Base-by-base conservation (phyloP, 2,888 invertebrate species). In the Drosophila aldrichi region DNA sequence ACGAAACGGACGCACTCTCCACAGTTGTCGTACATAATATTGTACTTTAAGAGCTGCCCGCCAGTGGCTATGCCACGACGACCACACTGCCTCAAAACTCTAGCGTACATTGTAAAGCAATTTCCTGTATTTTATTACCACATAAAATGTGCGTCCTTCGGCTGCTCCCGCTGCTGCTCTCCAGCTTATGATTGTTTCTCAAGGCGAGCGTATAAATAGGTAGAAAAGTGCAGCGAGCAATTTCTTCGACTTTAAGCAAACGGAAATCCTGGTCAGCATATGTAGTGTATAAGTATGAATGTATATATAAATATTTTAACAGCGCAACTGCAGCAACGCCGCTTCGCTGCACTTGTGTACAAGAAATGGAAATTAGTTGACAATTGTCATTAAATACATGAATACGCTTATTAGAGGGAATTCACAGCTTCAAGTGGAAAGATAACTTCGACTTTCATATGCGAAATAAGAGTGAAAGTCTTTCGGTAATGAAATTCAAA, bases 121-220 rank as follows among this genome's bases (percentile, higher is more conserved):
- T 82, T 82, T 82, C 82, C 82, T 82, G 82, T 79, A 83, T 85
- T 82, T 83, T 82, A 83, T 83, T 83, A 76, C 81, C 80, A 68
- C 81, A 72, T 73, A 74, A 74, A 83, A 81, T 81, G 83, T 67
- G 57, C 58, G 81, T 80, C 58, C 73, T 63, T 66, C 56, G 61
- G 52, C 22, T 52, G 36, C 48, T 48, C 4, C 48, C 34, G 29
- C 44, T n/a, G 52, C 29, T 57, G 60, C 54, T 44, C 38, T 32
- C 18, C 32, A 38, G 36, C 62, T 62, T 71, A 67, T 75, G 75
- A 79, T 82, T 80, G 65, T 75, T 66, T 62, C 68, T 67, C 59
- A 64, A 66, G 76, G 62, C 74, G 49, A 34, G 46, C 79, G 55
- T 56, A 70, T 70, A 68, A 52, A 70, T 77, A 59, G 58, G 54